Evolutionary conservation across 2,888 invertebrate species (phyloP).

Genomic region (Cheilosia soror): DNA sequence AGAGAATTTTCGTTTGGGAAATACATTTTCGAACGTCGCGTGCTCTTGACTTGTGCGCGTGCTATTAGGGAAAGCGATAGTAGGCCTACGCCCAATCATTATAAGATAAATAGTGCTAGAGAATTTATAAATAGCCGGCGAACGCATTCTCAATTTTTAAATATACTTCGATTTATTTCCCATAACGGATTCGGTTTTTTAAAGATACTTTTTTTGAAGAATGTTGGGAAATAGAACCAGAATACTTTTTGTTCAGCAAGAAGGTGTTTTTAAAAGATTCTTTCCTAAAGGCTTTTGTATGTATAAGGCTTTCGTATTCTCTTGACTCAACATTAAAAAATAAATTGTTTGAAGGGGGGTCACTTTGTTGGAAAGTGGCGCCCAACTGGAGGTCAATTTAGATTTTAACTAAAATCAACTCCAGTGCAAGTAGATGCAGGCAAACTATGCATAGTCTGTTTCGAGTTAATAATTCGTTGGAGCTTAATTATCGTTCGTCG

Average conservation of each 20-base stretch:
- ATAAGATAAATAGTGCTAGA: not conserved
- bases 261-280: not conserved
- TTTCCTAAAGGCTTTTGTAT: not conserved
- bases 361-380: not conserved
- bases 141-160: constrained; percentile 25
- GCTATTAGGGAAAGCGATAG: constrained; percentile 18
- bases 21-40: constrained; percentile 38
- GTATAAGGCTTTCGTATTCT: no score
- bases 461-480: not conserved
- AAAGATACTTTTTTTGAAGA: not conserved
- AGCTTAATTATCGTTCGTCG: no score
- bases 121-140: constrained; percentile 25
- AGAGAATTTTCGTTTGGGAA: constrained; percentile 1
- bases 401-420: not conserved
- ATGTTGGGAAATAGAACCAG: not conserved
- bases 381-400: not conserved
- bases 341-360: not conserved
- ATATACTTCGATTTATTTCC: constrained; percentile 36
- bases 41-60: constrained; percentile 56
- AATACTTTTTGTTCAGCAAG: not conserved
- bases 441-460: not conserved
- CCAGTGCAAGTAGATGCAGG: no score
- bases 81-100: constrained; percentile 24
- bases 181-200: constrained; percentile 17
- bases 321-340: not conserved